These are phyloP conservation scores for Macaca mulatta DNA, from an alignment of 2,113 vertebrate genomes.

Conservation along the genomic window DNA sequence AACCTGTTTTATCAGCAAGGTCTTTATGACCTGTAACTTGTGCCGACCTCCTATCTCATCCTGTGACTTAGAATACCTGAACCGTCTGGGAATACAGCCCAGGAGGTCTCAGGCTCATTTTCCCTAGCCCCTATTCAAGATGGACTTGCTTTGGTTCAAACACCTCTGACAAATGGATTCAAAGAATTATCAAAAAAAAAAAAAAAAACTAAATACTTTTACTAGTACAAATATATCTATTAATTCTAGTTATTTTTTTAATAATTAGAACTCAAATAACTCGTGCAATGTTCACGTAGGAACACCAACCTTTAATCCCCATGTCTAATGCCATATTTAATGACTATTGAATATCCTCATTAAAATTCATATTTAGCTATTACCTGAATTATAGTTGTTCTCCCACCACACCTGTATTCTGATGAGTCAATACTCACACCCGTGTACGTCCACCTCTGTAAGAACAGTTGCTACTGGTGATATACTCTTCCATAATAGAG, in stretches of 20 bases:
- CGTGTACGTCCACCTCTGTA: neutral
- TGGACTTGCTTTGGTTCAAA: no score
- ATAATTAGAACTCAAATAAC: neutral
- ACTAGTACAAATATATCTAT: neutral
- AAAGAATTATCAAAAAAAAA: neutral
- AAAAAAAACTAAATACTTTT: neutral
- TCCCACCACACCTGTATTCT: neutral
- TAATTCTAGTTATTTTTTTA: no score
- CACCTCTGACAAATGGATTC: no score
- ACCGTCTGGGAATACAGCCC: no score
- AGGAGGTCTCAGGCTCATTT: no score
- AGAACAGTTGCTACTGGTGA: neutral
- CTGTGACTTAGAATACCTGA: no score
- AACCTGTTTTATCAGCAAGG: no score
- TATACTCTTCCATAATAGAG: neutral
- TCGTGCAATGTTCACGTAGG: neutral
- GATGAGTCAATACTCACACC: neutral
- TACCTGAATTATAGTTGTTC: neutral
- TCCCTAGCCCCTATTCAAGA: no score
- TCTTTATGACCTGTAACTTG: no score
- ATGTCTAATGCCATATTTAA: neutral
- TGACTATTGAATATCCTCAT: neutral
- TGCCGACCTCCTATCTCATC: no score
- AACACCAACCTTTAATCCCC: neutral
- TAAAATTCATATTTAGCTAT: neutral